phyloP scores from a whole-genome alignment of 2,113 vertebrate genomes.

The Choloepus hoffmanni region DNA sequence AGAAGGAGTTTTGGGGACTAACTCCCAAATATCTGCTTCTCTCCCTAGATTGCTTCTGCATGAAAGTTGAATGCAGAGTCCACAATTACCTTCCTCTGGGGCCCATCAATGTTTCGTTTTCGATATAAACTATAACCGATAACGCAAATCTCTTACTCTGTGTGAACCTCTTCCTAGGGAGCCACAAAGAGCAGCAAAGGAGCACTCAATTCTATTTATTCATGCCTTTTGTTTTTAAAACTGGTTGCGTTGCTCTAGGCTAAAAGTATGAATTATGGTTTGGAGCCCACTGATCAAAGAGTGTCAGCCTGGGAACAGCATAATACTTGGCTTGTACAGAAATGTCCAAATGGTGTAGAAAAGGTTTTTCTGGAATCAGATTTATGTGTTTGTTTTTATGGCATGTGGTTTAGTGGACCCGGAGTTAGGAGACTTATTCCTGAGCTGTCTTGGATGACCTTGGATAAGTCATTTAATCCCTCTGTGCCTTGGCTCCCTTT shows the following conservation, averaged over 20 bases:
- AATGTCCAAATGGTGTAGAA: conserved; percentile 10
- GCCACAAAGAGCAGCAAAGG: conserved; percentile 41
- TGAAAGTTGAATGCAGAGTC: not conserved
- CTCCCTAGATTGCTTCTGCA: not conserved
- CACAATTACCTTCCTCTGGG: not conserved
- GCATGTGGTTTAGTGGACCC: conserved; percentile 51
- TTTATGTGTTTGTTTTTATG: conserved; percentile 71
- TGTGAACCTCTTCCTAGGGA: conserved; percentile 43
- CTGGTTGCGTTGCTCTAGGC: not conserved
- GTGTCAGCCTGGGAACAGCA: not conserved
- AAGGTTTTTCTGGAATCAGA: conserved; percentile 34
- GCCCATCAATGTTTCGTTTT: not conserved
- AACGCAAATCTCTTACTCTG: conserved; percentile 28
- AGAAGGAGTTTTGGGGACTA: not conserved
- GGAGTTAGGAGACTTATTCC: conserved; percentile 28
- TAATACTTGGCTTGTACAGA: conserved; percentile 41
- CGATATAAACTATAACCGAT: not conserved
- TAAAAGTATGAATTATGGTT: conserved; percentile 60
- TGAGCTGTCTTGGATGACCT: conserved; percentile 33
- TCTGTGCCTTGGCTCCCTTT: conserved; percentile 49
- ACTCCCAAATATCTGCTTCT: not conserved
- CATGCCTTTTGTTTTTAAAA: conserved; percentile 48
- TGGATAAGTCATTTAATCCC: conserved; percentile 73
- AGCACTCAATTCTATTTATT: not conserved
- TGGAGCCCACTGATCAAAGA: conserved; percentile 59